Base-by-base conservation (phyloP, 2,113 vertebrate species). In the Puntigrus tetrazona region DNA sequence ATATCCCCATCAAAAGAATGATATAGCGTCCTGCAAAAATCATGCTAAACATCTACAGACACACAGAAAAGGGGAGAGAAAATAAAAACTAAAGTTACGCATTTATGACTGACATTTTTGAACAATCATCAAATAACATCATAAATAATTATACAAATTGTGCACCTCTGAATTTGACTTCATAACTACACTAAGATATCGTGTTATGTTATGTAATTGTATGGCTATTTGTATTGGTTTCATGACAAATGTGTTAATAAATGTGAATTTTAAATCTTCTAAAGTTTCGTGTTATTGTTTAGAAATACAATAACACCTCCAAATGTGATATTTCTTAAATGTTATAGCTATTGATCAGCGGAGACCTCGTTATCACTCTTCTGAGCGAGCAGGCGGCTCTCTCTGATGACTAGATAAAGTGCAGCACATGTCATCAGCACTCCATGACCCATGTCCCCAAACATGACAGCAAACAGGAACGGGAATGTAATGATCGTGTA, bases 401-500 rank as follows among this genome's bases (percentile, higher is more conserved):
- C 98, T 81, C 97, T 92, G 65, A 98, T 25, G 81, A 99, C 97
- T 94, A 99, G 94, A 95, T 97, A 99, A 22, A 98, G 93, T 7
- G 97, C 98, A 55, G 96, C 95, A 52, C 95, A 94, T 7, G 96
- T 98, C 96, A 99, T 97, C 87, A 99, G 87, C 85, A 95, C 57
- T 0, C 98, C 98, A 0, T 99, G 98, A 84, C 98, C 98, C 89
- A 98, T 96, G 89, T 99, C 98, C 3, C 98, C 98, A 91, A 99
- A 99, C 98, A 99, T 99, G 84, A 99, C 98, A 31, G 98, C 98
- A 91, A 99, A 99, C 69, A 99, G 93, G 91, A 99, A 99, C 0
- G 98, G 98, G 89, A 99, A 99, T 7, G 98, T 99, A 87, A 99
- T 97, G 89, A 99, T 97, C 1, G 97, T 99, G 43, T 99, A 99